These are phyloP conservation scores for Camponotus fellah DNA, from an alignment of 2,888 invertebrate species.

Conservation along the genomic window DNA sequence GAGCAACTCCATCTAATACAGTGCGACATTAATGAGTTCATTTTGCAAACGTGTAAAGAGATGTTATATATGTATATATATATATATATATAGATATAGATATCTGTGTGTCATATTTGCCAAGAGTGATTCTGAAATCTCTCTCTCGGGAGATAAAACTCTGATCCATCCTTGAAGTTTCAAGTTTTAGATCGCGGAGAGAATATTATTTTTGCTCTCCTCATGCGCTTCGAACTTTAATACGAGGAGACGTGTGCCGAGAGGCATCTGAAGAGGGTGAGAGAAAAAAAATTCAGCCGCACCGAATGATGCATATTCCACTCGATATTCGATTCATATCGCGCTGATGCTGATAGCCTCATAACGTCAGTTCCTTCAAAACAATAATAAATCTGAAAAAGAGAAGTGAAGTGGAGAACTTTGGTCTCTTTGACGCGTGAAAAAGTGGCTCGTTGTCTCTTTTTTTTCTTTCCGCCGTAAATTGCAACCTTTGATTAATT, in stretches of 20 bases:
- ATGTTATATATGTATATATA: not conserved
- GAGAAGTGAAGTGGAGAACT: not conserved
- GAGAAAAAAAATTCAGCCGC: not conserved
- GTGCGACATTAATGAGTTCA: slow-evolving; percentile 20
- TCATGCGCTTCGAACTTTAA: not conserved
- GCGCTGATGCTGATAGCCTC: not conserved
- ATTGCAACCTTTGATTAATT: slow-evolving; percentile 59
- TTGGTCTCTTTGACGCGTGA: not conserved
- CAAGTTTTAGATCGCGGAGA: not conserved
- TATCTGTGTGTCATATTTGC: not conserved
- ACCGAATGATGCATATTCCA: not conserved
- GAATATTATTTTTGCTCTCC: slow-evolving; percentile 1
- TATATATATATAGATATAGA: not conserved
- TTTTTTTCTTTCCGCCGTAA: slow-evolving; percentile 42
- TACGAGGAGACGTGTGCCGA: not conserved
- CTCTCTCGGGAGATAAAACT: too few species aligned
- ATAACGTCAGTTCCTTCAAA: not conserved
- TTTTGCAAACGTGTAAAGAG: not conserved
- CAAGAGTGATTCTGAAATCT: not conserved
- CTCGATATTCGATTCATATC: slow-evolving; percentile 11
- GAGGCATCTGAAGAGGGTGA: not conserved
- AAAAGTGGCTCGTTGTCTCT: slow-evolving; percentile 25
- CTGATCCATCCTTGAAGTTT: not conserved
- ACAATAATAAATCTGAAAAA: slow-evolving; percentile 27
- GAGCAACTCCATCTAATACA: not conserved